Evolutionary conservation across 2,797 vertebrate species (phyloP).

Genomic region (Galago senegalensis): DNA sequence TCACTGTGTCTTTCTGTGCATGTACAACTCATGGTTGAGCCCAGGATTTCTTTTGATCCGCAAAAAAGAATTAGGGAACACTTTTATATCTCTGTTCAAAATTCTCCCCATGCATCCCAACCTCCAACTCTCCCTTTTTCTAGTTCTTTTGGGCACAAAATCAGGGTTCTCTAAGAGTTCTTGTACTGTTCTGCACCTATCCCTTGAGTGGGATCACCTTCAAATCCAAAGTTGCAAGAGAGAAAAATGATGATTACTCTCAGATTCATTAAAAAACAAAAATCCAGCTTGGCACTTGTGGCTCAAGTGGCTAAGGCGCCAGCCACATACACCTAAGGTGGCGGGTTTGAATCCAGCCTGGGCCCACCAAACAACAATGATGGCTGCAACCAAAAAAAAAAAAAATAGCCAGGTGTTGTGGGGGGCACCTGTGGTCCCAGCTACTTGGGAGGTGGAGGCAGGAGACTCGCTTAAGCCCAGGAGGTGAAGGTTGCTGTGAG

Average conservation of each 20-base stretch:
- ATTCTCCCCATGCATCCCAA: background rate
- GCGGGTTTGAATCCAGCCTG: no score
- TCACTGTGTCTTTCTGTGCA: background rate
- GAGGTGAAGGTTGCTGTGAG: no score
- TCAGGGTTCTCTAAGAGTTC: background rate
- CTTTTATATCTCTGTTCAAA: background rate
- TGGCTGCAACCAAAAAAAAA: no score
- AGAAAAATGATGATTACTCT: constrained; percentile 3
- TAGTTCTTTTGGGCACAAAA: background rate
- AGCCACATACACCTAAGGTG: no score
- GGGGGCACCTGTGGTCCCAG: no score
- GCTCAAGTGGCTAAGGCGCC: no score
- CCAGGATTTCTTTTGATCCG: background rate
- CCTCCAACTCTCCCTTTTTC: background rate
- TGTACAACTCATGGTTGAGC: background rate
- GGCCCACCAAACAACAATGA: no score
- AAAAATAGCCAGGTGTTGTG: no score
- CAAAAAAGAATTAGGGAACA: background rate
- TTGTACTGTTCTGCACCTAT: background rate
- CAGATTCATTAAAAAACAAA: background rate
- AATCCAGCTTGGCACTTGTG: no score
- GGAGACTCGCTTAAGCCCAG: no score
- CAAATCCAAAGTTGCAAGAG: background rate
- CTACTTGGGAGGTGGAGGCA: no score
- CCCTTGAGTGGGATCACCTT: background rate